A percentile compares a stretch with the other conserved stretches of the same genome.
These are phyloP conservation scores for Pangasianodon gigas DNA, from an alignment of 2,113 vertebrate genomes.

Conservation along the genomic window DNA sequence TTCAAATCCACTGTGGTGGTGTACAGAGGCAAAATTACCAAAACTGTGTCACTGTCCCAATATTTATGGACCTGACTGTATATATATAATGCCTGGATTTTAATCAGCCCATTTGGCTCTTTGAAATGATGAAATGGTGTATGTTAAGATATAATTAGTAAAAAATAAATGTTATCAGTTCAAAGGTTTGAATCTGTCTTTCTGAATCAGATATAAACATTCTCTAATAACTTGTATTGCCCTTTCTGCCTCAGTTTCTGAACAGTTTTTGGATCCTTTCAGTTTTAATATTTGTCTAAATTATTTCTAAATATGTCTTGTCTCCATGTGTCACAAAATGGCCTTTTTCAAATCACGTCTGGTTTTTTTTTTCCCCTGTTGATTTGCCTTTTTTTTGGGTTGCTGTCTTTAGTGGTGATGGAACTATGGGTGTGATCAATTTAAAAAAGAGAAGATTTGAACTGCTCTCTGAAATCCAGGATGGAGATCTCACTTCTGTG, in stretches of 20 bases:
- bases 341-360: background rate
- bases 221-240: too few species aligned
- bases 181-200: too few species aligned
- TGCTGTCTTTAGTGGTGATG: conserved; percentile 81
- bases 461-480: conserved; percentile 87
- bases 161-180: too few species aligned
- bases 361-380: background rate
- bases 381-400: background rate
- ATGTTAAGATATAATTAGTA: background rate
- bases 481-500: conserved; percentile 87
- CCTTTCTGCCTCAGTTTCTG: background rate
- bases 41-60: too few species aligned
- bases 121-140: background rate
- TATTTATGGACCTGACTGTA: too few species aligned
- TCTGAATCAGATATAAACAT: too few species aligned
- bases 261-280: background rate
- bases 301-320: background rate
- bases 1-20: too few species aligned
- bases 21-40: too few species aligned
- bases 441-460: conserved; percentile 88
- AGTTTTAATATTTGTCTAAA: background rate
- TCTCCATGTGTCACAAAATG: background rate
- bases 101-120: too few species aligned
- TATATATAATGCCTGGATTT: too few species aligned
- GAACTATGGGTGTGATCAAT: conserved; percentile 90